Base-by-base conservation (phyloP, 2,888 invertebrate genomes). In the Blastobasis adustella region DNA sequence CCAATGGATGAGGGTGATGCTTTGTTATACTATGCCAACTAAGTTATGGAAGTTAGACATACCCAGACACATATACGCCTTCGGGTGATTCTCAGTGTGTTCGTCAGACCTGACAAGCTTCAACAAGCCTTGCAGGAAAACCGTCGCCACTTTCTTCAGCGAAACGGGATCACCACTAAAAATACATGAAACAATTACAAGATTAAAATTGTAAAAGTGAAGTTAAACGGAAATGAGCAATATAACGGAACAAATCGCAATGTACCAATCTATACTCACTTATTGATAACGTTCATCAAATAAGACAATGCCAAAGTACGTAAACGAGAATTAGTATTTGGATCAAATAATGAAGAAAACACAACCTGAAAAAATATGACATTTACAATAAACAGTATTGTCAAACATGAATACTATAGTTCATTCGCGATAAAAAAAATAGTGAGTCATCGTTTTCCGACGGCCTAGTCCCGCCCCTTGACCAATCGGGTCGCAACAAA, bases 331-430 rank as follows among this genome's bases (percentile, higher is more conserved):
- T 96, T 97, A 0, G 96, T 95, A 64, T 94, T 94, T 4, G 90
- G 90, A 38, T 96, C 96, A 76, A 95, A 96, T 8, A 98, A 82
- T 4, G 96, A 94, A 63, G 97, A 96, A 79, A 97, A 97, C 50
- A 97, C 93, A 43, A 96, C 92, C 94, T 92, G 79, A 0, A 59
- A 63, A 55, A 37, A 48, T 47, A 52, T 36, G 36, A 38, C 37
- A 48, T 23, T 10, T 8, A 50, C 46, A 50, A 50, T 47, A 10
- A 45, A 49, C 7, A 9, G 6, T 10, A 44, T 44, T 44, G 6
- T 44, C n/a, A 44, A 44, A 45, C 1, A 5, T 45, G 36, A 10
- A 8, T 10, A 44, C 6, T 44, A 6, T 8, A 40, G 41, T 45
- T 10, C 10, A 10, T 37, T n/a, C 40, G 36, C 8, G n/a, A 23